Base-by-base conservation (phyloP, 2,797 vertebrate genomes). In the Miichthys miiuy region DNA sequence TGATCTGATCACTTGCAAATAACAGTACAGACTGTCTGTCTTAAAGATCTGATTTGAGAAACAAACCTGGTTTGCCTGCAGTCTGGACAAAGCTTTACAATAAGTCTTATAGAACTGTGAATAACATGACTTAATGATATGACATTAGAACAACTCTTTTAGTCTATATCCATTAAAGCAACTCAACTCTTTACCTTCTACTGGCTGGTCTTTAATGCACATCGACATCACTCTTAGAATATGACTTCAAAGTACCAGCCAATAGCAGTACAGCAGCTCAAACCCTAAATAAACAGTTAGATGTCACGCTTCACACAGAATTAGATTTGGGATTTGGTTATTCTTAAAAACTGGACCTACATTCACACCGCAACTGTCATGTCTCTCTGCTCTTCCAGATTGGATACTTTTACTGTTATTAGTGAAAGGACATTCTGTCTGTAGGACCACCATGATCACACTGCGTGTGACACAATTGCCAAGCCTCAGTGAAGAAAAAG, bases 381-480 rank as follows among this genome's bases (percentile, higher is more conserved):
- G 41, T 67, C 50, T 63, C 67, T 65, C 41, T 21, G 25, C 25
- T 42, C 27, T 30, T 80, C 41, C 55, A 80, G 66, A 34, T 20
- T 58, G 51, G n/a, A 55, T 68, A 46, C 63, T 77, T 61, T 52
- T 66, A 60, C 14, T 52, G 4, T 72, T 68, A 54, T 52, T 56
- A 52, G 17, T 25, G n/a, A 72, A 70, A 75, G 23, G 44, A 68
- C 42, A 70, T 21, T 62, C 55, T 57, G 61, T 63, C 51, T 7
- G 14, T 48, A 27, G 61, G 52, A 77, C 56, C 70, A 83, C 78
- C 73, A 30, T 63, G 75, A 77, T 75, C 63, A 61, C 25, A 46
- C 6, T 55, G 62, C 30, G 64, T 64, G 62, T 47, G 13, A 56
- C 42, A 52, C 1, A 4, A 66, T 57, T 75, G 80, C 76, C 76